These are phyloP conservation scores for Trichosurus vulpecula DNA, from an alignment of 2,797 vertebrate species.

Conservation along the genomic window DNA sequence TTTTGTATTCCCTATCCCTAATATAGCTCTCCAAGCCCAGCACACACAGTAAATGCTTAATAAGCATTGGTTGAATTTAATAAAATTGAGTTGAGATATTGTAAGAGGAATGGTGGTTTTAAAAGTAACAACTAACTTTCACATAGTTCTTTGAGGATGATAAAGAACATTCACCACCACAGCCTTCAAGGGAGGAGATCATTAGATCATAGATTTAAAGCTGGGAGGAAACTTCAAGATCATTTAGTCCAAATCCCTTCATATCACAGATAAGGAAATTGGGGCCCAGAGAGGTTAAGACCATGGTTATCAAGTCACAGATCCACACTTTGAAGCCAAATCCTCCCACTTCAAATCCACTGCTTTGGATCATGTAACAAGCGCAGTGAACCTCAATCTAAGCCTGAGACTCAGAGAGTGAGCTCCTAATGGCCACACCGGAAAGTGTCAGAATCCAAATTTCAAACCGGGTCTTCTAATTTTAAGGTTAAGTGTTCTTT, in stretches of 20 bases:
- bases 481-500: not conserved
- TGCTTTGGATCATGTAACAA: not conserved
- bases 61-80: not conserved
- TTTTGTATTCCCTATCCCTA: not conserved
- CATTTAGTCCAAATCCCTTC: not conserved
- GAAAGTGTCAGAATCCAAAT: not conserved
- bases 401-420: not conserved
- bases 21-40: not conserved
- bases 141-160: not conserved
- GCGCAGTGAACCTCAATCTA: not conserved
- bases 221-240: not conserved
- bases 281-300: conserved; percentile 19
- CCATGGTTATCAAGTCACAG: not conserved
- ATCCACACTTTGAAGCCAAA: conserved; percentile 7
- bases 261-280: conserved; percentile 39
- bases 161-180: not conserved
- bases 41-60: not conserved
- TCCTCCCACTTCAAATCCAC: not conserved
- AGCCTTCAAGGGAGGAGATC: not conserved
- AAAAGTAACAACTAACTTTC: not conserved
- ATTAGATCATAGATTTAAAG: not conserved
- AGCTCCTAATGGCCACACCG: not conserved
- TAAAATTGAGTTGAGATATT: not conserved
- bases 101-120: not conserved
- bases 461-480: not conserved